Base-by-base conservation (phyloP, 2,888 invertebrate species). In the Scaptomyza parva region DNA sequence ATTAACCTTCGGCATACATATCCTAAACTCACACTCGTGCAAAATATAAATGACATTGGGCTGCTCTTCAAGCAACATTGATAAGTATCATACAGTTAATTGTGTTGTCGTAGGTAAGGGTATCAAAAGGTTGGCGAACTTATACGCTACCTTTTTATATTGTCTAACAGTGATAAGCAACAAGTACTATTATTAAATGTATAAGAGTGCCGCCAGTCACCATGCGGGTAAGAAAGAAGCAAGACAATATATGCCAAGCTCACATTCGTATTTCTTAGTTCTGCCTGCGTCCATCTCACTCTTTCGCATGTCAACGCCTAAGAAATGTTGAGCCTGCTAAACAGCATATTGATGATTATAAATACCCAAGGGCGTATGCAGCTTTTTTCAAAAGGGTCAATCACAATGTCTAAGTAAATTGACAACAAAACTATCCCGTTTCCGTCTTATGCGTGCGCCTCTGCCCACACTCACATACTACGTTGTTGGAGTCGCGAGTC, bases 401-500 rank as follows among this genome's bases (percentile, higher is more conserved):
- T n/a, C n/a, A n/a, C n/a, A n/a, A n/a, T 14, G 33, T 14, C 2
- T 0, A 7, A 35, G 33, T 2, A 35, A 7, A 14, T 35, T 35
- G 1, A 35, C 33, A n/a, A n/a, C 2, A 35, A 14, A 14, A n/a
- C n/a, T 9, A 14, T 12, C 35, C 35, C 14, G 8, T 35, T 35
- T n/a, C 14, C 1, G n/a, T 35, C 2, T 35, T 3, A 3, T 9
- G 37, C 17, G 17, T 17, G 9, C 17, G 37, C 17, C 17, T 17
- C 9, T 37, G 17, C 17, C 2, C 11, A 14, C 14, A 17, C 12
- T 3, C 1, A 17, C 5, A 5, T 5, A 28, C 12, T 45, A 9
- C 28, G 45, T 9, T 28, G 45, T 37, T 37, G 37, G 9, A 37
- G 37, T 37, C 37, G 37, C 17, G 17, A 37, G 37, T 37, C 17